phyloP scores from a whole-genome alignment of 1,140 invertebrate genomes.

The Procambarus clarkii region DNA sequence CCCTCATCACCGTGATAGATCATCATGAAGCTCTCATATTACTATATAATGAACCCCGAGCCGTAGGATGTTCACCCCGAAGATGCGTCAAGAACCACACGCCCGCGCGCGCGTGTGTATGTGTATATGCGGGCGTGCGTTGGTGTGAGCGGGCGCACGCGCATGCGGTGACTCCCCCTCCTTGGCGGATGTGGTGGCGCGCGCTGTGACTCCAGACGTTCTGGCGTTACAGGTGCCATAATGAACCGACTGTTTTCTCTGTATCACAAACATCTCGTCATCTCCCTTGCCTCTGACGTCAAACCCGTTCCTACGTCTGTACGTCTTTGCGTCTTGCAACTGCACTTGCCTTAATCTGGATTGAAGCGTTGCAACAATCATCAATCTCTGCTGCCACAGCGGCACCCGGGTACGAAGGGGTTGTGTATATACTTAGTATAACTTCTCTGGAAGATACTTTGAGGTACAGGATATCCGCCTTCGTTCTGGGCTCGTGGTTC shows the following conservation, averaged over 20 bases:
- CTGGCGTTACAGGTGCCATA: neutral
- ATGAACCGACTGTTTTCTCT: neutral
- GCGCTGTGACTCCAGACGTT: slow-evolving; percentile 29
- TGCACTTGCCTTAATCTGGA: too few species aligned
- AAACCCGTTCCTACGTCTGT: too few species aligned
- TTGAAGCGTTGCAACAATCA: neutral
- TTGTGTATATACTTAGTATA: neutral
- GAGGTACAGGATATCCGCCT: slow-evolving; percentile 55
- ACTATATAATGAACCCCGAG: neutral
- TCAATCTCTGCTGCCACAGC: neutral
- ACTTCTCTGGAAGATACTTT: slow-evolving; percentile 15
- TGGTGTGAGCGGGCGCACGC: neutral
- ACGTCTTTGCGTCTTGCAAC: too few species aligned
- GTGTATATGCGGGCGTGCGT: slow-evolving; percentile 7
- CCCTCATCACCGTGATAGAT: neutral
- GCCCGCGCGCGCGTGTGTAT: neutral
- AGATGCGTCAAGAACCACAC: neutral
- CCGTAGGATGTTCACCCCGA: slow-evolving; percentile 12
- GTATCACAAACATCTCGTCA: neutral
- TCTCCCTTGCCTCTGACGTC: neutral
- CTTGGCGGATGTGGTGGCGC: slow-evolving; percentile 48
- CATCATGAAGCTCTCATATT: neutral
- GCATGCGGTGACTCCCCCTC: slow-evolving; percentile 10
- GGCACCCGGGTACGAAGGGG: neutral
- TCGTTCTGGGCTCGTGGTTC: slow-evolving; percentile 40